These are phyloP conservation scores for Hipparchia semele DNA, from an alignment of 2,888 invertebrate genomes.

Conservation along the genomic window DNA sequence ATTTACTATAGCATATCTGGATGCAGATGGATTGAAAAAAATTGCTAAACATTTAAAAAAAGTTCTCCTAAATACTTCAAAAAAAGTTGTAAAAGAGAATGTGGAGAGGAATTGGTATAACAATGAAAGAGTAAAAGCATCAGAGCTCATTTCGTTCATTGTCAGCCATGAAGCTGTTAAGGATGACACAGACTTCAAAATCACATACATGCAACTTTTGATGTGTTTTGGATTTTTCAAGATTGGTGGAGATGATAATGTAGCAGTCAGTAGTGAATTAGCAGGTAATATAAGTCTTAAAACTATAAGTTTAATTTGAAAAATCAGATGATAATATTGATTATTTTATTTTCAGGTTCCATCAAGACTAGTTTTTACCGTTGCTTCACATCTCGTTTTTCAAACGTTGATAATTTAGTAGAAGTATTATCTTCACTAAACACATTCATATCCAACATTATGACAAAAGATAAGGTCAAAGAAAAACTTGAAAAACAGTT, in stretches of 20 bases:
- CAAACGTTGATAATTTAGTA: constrained; percentile 85
- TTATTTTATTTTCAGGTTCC: constrained; percentile 66
- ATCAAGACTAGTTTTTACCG: constrained; percentile 87
- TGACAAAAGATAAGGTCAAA: constrained; percentile 75
- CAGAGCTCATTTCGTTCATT: constrained; percentile 76
- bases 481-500: constrained; percentile 83
- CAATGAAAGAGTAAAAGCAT: constrained; percentile 86
- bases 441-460: constrained; percentile 80
- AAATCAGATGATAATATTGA: background rate
- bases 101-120: constrained; percentile 85
- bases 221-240: constrained; percentile 86
- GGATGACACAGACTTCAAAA: constrained; percentile 85
- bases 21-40: constrained; percentile 84
- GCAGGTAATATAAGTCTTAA: constrained; percentile 68
- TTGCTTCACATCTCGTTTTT: constrained; percentile 86
- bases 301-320: too few species aligned
- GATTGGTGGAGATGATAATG: constrained; percentile 73
- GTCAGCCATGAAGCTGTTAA: constrained; percentile 79
- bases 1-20: constrained; percentile 84
- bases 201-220: constrained; percentile 85
- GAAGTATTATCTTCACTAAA: constrained; percentile 83
- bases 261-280: constrained; percentile 82
- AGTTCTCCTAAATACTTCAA: constrained; percentile 81
- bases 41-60: constrained; percentile 84
- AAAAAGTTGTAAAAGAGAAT: constrained; percentile 76